Percentiles rank a stretch among this genome's conserved stretches.
These are phyloP conservation scores for Xiphophorus hellerii DNA, from an alignment of 2,113 vertebrate genomes.

Conservation along the genomic window DNA sequence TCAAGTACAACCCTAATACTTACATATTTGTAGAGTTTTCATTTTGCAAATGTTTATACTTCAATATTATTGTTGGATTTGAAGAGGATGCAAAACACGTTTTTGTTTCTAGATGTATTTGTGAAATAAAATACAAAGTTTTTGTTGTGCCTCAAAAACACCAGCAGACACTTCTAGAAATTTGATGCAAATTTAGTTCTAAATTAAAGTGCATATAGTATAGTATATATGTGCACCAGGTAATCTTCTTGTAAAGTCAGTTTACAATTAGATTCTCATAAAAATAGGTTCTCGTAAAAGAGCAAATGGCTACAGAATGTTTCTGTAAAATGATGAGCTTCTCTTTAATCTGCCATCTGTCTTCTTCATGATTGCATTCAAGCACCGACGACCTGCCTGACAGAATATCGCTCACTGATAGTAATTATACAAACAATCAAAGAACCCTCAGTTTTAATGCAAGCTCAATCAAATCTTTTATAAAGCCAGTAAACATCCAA, in stretches of 20 bases:
- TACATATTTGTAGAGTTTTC: too few relatives aligned
- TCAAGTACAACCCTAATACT: too few relatives aligned
- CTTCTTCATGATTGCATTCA: constrained; percentile 27
- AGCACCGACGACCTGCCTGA: constrained; percentile 36
- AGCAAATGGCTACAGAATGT: neutral
- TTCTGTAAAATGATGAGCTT: constrained; percentile 19
- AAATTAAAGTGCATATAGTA: too few relatives aligned
- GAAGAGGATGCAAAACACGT: too few relatives aligned
- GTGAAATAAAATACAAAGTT: too few relatives aligned
- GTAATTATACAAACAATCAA: constrained; percentile 35
- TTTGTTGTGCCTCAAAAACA: too few relatives aligned
- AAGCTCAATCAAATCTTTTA: constrained; percentile 25
- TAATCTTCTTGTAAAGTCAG: neutral
- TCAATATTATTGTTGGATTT: too few relatives aligned
- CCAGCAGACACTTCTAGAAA: too few relatives aligned
- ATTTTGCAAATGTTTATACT: too few relatives aligned
- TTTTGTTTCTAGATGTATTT: too few relatives aligned
- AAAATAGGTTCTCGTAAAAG: neutral
- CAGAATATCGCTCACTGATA: constrained; percentile 39
- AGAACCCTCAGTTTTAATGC: constrained; percentile 20
- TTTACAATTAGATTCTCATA: neutral
- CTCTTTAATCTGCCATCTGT: constrained; percentile 50
- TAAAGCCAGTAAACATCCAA: constrained; percentile 20
- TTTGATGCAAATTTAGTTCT: neutral
- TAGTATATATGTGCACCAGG: too few relatives aligned